Evolutionary conservation across 2,797 vertebrate genomes (phyloP).

Genomic region (Neomorphus geoffroyi): DNA sequence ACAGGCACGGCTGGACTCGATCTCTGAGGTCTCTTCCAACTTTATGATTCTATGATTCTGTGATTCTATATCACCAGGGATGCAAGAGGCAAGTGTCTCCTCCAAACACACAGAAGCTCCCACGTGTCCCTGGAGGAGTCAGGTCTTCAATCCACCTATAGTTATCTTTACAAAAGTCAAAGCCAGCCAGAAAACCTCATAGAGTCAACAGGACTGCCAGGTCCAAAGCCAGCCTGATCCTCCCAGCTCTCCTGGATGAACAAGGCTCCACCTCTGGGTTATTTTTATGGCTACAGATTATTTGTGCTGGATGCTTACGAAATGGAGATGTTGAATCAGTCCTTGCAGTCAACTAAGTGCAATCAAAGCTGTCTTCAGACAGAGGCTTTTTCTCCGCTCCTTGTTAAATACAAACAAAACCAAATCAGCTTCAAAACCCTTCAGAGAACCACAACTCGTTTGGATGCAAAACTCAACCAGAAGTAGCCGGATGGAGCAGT

Average conservation of each 20-base stretch:
- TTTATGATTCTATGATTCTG: too few species aligned
- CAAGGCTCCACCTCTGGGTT: neutral
- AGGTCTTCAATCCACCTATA: neutral
- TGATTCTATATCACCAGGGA: neutral
- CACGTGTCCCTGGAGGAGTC: fast-evolving
- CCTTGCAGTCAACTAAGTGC: neutral
- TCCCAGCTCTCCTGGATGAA: neutral
- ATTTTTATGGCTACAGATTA: neutral
- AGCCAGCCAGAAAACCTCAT: neutral
- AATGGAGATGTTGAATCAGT: neutral
- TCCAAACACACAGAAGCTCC: neutral
- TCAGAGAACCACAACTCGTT: neutral
- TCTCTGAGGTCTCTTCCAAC: too few species aligned
- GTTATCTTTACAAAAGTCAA: neutral
- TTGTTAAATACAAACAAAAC: neutral
- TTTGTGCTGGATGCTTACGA: neutral
- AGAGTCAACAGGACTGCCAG: neutral
- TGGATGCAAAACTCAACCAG: neutral
- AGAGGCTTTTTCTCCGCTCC: neutral
- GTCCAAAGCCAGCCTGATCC: fast-evolving
- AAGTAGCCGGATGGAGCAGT: neutral
- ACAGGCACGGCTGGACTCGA: too few species aligned
- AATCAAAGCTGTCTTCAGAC: neutral
- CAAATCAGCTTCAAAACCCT: neutral
- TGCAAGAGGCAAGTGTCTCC: neutral